phyloP scores from a whole-genome alignment of 2,113 vertebrate species.

The Sapajus apella region DNA sequence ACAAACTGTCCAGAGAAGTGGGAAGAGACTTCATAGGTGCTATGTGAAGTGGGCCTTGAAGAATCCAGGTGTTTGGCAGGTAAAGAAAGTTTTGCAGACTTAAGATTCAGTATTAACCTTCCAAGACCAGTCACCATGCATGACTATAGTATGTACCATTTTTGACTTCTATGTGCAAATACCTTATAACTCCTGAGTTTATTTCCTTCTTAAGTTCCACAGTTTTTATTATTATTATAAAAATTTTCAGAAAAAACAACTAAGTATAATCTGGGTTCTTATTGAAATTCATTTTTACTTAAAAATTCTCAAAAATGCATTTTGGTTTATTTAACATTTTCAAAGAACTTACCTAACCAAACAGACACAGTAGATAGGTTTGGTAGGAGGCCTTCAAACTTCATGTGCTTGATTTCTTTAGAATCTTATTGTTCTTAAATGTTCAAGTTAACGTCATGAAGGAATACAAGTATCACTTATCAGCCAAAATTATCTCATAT shows the following conservation, averaged over 20 bases:
- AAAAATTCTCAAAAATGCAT: neutral
- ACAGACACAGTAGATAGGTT: neutral
- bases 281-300: neutral
- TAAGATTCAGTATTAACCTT: neutral
- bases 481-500: neutral
- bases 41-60: neutral
- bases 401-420: neutral
- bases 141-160: neutral
- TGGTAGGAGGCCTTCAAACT: neutral
- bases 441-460: neutral
- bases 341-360: neutral
- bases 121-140: neutral
- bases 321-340: neutral
- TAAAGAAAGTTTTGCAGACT: neutral
- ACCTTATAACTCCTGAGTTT: neutral
- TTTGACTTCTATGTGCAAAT: neutral
- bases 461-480: neutral
- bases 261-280: neutral
- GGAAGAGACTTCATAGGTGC: neutral
- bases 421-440: constrained; percentile 19
- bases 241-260: neutral
- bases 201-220: neutral
- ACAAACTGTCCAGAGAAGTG: neutral
- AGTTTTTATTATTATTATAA: neutral
- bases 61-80: neutral